Evolutionary conservation across 1,140 invertebrate genomes (phyloP).

Genomic region (Diabrotica undecimpunctata): DNA sequence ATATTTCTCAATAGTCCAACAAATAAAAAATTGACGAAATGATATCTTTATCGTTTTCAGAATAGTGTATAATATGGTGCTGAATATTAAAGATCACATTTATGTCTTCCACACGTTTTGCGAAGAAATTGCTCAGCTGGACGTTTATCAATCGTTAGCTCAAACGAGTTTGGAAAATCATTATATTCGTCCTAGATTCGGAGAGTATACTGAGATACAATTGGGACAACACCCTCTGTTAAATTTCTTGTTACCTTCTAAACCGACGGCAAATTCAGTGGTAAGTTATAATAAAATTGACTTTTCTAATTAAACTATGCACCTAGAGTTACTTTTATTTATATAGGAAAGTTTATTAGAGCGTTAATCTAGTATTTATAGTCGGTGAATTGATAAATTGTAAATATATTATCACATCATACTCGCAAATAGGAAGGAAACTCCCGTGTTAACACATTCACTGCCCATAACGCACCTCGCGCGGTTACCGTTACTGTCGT

Average conservation of each 20-base stretch:
- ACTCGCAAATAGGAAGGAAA: too few species aligned
- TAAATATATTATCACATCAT: too few species aligned
- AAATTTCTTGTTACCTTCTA: constrained; percentile 57
- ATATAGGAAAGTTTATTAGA: too few species aligned
- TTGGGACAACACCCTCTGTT: constrained; percentile 77
- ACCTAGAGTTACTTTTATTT: too few species aligned
- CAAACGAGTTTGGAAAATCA: constrained; percentile 57
- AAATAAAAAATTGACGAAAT: not conserved
- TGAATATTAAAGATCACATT: constrained; percentile 64
- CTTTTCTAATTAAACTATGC: too few species aligned
- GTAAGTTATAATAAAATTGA: constrained; percentile 51
- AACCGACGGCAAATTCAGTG: constrained; percentile 71
- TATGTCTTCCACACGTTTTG: constrained; percentile 74
- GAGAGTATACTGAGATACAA: constrained; percentile 60
- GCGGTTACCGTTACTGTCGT: too few species aligned
- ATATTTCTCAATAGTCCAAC: not conserved
- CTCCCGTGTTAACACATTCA: too few species aligned
- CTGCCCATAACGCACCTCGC: too few species aligned
- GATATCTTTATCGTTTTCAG: constrained; percentile 43
- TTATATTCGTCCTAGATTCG: constrained; percentile 71
- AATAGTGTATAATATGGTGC: constrained; percentile 58
- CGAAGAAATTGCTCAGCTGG: constrained; percentile 74
- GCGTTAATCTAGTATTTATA: too few species aligned
- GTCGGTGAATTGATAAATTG: too few species aligned
- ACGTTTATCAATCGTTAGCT: constrained; percentile 73